Evolutionary conservation across 2,797 vertebrate genomes (phyloP).

Genomic region (Garrulus glandarius): DNA sequence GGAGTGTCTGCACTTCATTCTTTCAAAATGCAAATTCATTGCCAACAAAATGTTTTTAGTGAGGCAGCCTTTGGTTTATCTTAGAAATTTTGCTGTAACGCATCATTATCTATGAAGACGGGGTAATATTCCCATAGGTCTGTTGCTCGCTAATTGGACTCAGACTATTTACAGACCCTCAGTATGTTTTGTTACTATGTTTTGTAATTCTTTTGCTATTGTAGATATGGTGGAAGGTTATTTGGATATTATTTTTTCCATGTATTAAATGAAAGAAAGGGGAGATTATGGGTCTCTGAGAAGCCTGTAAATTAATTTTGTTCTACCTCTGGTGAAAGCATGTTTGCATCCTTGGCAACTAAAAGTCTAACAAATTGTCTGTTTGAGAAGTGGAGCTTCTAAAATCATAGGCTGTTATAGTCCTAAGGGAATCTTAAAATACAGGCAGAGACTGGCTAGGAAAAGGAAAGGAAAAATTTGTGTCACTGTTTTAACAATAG

Average conservation of each 20-base stretch:
- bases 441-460: neutral
- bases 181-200: neutral
- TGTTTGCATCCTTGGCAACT: neutral
- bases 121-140: neutral
- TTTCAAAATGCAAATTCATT: neutral
- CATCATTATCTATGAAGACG: neutral
- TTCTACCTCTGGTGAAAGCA: neutral
- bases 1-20: neutral
- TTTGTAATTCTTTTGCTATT: neutral
- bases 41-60: neutral
- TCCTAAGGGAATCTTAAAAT: slow-evolving; percentile 45
- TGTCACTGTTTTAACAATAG: slow-evolving; percentile 55
- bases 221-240: neutral
- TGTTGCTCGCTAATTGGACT: neutral
- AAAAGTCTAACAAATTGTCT: neutral
- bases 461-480: slow-evolving; percentile 40
- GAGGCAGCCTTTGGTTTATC: neutral
- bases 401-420: neutral
- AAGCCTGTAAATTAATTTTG: neutral
- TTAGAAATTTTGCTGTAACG: neutral
- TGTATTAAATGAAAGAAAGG: neutral
- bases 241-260: neutral
- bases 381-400: neutral
- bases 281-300: neutral
- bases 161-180: neutral